Conservation (phyloP, 92 coral and sea anemone species). For the Epizoanthus stellaris region DNA sequence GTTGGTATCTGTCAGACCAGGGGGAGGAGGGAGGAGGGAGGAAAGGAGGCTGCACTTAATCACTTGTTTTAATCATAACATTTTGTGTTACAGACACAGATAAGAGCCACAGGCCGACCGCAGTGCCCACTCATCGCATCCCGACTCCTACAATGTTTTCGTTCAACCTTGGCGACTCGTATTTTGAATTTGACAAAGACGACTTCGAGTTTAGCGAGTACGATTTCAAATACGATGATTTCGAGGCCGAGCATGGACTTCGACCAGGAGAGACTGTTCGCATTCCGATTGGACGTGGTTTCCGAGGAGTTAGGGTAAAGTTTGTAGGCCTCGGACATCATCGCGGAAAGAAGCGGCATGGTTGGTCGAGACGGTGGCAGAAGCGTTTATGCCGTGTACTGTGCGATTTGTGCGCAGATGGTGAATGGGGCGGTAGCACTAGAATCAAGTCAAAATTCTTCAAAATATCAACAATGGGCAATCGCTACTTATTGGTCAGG, state of each 20-base stretch:
- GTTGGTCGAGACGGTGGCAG: constrained; percentile 79
- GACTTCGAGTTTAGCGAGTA: constrained; percentile 32
- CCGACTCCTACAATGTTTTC: constrained; percentile 5
- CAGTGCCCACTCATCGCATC: not conserved
- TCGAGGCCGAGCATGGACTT: constrained; percentile 75
- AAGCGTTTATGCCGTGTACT: constrained; percentile 81
- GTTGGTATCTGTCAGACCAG: constrained; percentile 32
- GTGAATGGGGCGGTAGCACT: constrained; percentile 55
- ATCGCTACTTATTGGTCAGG: constrained; percentile 74
- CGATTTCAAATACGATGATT: constrained; percentile 53
- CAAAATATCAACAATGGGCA: constrained; percentile 75
- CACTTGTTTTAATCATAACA: not conserved
- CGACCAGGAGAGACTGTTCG: constrained; percentile 82
- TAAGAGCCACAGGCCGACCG: not conserved
- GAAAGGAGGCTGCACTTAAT: not conserved
- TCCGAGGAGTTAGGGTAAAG: constrained; percentile 70
- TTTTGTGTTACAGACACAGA: not conserved
- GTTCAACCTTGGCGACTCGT: constrained; percentile 1
- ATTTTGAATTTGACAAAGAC: not conserved
- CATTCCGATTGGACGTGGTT: constrained; percentile 70
- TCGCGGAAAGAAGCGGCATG: constrained; percentile 44
- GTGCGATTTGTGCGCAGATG: constrained; percentile 71
- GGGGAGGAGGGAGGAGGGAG: not conserved
- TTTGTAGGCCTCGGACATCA: constrained; percentile 74
- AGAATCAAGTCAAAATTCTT: constrained; percentile 60